Conservation (phyloP, 2,797 vertebrate genomes). For the Phyllotis vaccarum region DNA sequence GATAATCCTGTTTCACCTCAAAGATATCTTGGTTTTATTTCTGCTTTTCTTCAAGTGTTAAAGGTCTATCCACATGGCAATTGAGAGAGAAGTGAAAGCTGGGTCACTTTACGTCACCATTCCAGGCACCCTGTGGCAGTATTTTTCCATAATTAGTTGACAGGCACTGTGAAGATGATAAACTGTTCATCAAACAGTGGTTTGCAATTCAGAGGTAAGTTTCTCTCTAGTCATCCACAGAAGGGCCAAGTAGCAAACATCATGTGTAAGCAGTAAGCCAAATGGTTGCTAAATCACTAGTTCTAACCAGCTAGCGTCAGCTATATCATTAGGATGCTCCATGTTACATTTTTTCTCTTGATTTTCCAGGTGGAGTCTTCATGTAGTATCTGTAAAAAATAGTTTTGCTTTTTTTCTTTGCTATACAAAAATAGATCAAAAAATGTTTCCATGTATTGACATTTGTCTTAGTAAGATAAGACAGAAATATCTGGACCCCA, state of each 20-base stretch:
- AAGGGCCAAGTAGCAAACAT: neutral
- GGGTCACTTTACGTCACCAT: no score
- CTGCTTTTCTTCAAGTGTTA: neutral
- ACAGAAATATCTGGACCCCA: constrained; percentile 3
- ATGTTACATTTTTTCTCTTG: neutral
- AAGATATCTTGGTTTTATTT: neutral
- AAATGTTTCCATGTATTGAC: neutral
- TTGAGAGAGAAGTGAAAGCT: neutral
- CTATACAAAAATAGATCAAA: neutral
- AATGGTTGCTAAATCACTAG: neutral
- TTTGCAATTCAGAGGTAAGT: neutral
- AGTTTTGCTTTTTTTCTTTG: neutral
- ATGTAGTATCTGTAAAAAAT: neutral
- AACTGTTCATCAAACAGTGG: neutral
- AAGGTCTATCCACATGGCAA: neutral
- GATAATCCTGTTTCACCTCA: neutral
- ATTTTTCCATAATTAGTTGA: neutral
- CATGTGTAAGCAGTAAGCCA: neutral
- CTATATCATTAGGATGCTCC: constrained; percentile 32
- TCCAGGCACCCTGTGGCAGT: neutral
- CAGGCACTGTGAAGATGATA: neutral
- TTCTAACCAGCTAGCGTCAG: neutral
- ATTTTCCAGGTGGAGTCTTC: neutral
- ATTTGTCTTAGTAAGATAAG: neutral
- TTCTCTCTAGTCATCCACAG: neutral